phyloP scores from a whole-genome alignment of 2,888 invertebrate genomes.

The Oasisia sp. region DNA sequence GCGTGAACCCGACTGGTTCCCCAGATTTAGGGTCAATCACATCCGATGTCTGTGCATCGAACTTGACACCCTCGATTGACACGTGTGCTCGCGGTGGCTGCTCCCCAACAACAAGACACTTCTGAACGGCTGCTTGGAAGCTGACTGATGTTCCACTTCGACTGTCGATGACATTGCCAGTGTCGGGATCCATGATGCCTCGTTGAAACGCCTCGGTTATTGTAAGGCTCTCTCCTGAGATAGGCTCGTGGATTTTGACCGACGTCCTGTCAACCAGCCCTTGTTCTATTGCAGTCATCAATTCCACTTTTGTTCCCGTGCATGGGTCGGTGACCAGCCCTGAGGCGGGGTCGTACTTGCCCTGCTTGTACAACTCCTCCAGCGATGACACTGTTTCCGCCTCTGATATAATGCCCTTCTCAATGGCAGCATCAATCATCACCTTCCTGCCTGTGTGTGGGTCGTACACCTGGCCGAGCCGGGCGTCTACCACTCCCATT shows the following conservation, averaged over 20 bases:
- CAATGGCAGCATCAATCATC: slow-evolving; percentile 29
- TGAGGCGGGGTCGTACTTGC: slow-evolving; percentile 72
- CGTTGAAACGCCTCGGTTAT: slow-evolving; percentile 42
- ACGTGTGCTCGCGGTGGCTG: not conserved
- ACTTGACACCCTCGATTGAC: not conserved
- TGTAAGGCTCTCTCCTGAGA: slow-evolving; percentile 45
- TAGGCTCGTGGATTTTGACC: slow-evolving; percentile 55
- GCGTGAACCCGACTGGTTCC: slow-evolving; percentile 61
- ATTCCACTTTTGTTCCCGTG: slow-evolving; percentile 76
- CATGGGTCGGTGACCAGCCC: slow-evolving; percentile 75
- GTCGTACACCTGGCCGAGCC: slow-evolving; percentile 55
- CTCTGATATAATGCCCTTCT: slow-evolving; percentile 33
- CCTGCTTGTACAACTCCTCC: slow-evolving; percentile 56
- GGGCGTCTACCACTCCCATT: slow-evolving; percentile 82
- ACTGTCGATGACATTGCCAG: slow-evolving; percentile 49
- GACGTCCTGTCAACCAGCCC: slow-evolving; percentile 55
- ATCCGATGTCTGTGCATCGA: not conserved
- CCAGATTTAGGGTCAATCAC: slow-evolving; percentile 56
- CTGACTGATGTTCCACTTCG: slow-evolving; percentile 42
- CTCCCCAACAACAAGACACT: slow-evolving; percentile 32
- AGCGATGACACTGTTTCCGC: slow-evolving; percentile 32
- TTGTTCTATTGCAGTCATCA: slow-evolving; percentile 79
- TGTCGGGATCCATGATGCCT: slow-evolving; percentile 74
- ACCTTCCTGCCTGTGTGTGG: slow-evolving; percentile 26
- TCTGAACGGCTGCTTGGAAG: slow-evolving; percentile 40